These are phyloP conservation scores for Apeira syringaria DNA, from an alignment of 2,888 invertebrate species.

Conservation along the genomic window DNA sequence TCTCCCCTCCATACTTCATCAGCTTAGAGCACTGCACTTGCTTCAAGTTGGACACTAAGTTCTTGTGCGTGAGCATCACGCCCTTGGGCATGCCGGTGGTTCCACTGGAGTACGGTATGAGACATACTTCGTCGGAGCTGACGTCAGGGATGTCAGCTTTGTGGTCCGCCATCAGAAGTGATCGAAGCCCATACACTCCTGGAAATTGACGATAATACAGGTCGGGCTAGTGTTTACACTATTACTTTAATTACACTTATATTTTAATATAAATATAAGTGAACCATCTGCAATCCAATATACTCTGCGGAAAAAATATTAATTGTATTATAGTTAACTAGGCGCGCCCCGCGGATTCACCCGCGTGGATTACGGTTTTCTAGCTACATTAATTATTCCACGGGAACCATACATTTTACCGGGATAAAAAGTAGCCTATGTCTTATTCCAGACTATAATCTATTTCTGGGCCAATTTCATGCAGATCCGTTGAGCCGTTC, in stretches of 20 bases:
- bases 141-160: conserved; percentile 67
- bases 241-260: neutral
- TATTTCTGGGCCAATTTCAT: too few species aligned
- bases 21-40: conserved; percentile 72
- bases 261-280: neutral
- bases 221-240: neutral
- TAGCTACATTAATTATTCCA: too few species aligned
- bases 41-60: conserved; percentile 83
- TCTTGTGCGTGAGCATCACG: conserved; percentile 88
- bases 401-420: too few species aligned
- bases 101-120: conserved; percentile 86
- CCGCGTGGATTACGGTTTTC: too few species aligned
- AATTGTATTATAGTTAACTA: too few species aligned
- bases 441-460: too few species aligned
- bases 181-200: conserved; percentile 74
- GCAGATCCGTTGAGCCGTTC: too few species aligned
- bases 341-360: too few species aligned
- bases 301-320: too few species aligned
- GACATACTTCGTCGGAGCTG: conserved; percentile 76
- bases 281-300: too few species aligned
- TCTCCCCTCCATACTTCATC: conserved; percentile 68
- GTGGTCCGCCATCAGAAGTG: conserved; percentile 70
- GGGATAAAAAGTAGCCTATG: too few species aligned
- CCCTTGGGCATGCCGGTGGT: conserved; percentile 94
- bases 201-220: too few species aligned